Percentiles rank a stretch among this genome's conserved stretches.
Evolutionary conservation across 2,113 vertebrate genomes (phyloP).

Genomic region (Brachypteracias leptosomus): DNA sequence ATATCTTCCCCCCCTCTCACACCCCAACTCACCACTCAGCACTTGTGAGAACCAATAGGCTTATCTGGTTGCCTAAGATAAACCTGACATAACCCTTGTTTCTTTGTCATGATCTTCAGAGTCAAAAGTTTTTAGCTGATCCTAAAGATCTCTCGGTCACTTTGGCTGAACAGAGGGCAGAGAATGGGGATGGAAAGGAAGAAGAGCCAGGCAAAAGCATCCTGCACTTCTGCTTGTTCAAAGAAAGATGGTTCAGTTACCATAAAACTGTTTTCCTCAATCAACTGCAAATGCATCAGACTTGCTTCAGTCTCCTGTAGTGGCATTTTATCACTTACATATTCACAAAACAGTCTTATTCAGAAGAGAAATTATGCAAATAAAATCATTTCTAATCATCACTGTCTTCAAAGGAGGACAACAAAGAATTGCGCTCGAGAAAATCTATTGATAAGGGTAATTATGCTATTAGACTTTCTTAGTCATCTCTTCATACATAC

Average conservation of each 20-base stretch:
- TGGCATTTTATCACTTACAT: background rate
- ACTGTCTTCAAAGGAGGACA: constrained; percentile 14
- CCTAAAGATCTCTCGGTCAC: background rate
- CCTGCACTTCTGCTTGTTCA: background rate
- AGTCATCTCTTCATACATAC: background rate
- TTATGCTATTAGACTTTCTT: constrained; percentile 31
- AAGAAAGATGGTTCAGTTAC: background rate
- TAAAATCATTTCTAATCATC: constrained; percentile 19
- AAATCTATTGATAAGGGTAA: constrained; percentile 42
- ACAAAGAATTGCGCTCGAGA: constrained; percentile 1
- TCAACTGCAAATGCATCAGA: background rate
- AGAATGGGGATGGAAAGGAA: background rate
- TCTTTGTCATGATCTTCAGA: background rate
- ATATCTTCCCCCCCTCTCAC: background rate
- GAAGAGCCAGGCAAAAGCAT: background rate
- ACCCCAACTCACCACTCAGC: background rate
- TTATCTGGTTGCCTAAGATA: background rate
- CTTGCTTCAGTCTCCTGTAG: background rate
- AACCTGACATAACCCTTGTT: background rate
- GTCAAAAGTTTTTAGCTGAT: background rate
- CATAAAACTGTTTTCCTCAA: background rate
- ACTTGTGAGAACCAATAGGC: background rate
- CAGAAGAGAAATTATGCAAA: constrained; percentile 27
- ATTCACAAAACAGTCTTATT: constrained; percentile 65
- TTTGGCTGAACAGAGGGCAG: background rate